Conservation (phyloP, 1,140 invertebrate genomes). For the Melanaphis sacchari region DNA sequence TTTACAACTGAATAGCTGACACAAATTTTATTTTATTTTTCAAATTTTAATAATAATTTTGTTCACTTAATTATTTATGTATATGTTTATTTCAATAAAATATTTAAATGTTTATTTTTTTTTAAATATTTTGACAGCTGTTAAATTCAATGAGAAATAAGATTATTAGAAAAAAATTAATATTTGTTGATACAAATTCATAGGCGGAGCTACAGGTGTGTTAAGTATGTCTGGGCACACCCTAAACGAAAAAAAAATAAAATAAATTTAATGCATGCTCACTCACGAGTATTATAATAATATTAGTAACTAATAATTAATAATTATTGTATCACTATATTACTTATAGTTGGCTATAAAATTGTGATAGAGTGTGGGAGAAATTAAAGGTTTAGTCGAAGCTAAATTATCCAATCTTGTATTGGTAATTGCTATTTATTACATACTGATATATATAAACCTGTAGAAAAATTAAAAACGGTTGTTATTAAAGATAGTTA, state of each 20-base stretch:
- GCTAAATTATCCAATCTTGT: not conserved
- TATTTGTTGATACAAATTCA: not conserved
- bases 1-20: not conserved
- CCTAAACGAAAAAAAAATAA: not conserved
- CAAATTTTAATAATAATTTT: not conserved
- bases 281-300: not conserved
- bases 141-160: not conserved
- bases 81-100: not conserved
- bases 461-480: not conserved
- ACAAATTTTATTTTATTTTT: not conserved
- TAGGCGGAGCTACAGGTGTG: conserved; percentile 34
- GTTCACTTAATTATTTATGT: not conserved
- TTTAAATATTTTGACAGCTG: not conserved
- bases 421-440: not conserved
- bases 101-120: not conserved
- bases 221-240: not conserved
- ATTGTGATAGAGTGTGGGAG: not conserved
- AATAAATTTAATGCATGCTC: not conserved
- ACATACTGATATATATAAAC: no score
- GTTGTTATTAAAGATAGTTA: not conserved
- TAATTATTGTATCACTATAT: no score
- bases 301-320: not conserved
- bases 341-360: not conserved
- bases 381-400: not conserved
- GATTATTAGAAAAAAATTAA: conserved; percentile 4